Evolutionary conservation across 2,888 invertebrate species (phyloP).

Genomic region (Pedicia rivosa): DNA sequence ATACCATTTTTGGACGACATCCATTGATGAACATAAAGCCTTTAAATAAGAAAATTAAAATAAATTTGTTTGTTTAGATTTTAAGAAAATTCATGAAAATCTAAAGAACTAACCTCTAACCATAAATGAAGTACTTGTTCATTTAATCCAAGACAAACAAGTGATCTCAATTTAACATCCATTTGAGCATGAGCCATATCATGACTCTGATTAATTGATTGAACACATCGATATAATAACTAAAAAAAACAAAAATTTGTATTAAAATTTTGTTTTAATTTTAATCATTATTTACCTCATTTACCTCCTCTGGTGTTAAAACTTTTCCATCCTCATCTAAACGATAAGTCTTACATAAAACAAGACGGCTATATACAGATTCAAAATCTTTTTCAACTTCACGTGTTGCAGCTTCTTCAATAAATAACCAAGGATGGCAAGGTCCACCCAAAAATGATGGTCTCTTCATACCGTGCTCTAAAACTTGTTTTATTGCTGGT

Average conservation of each 20-base stretch:
- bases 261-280: slow-evolving; percentile 12
- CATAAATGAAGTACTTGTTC: slow-evolving; percentile 96
- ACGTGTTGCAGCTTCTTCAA: slow-evolving; percentile 90
- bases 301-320: slow-evolving; percentile 81
- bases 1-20: slow-evolving; percentile 92
- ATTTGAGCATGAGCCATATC: slow-evolving; percentile 94
- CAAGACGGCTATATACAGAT: slow-evolving; percentile 91
- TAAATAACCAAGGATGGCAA: slow-evolving; percentile 97
- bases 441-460: slow-evolving; percentile 83
- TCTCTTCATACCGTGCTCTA: slow-evolving; percentile 88
- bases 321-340: slow-evolving; percentile 99
- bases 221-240: slow-evolving; percentile 84
- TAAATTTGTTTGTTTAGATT: too few relatives aligned
- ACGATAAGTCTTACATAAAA: slow-evolving; percentile 93
- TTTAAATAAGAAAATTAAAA: too few relatives aligned
- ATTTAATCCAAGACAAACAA: slow-evolving; percentile 91
- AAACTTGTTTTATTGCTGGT: slow-evolving; percentile 82
- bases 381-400: slow-evolving; percentile 97
- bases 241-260: slow-evolving; percentile 21
- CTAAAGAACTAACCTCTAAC: slow-evolving; percentile 77
- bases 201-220: slow-evolving; percentile 89
- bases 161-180: slow-evolving; percentile 93
- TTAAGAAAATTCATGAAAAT: too few relatives aligned
- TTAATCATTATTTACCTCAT: slow-evolving; percentile 24
- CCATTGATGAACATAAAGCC: slow-evolving; percentile 73